Evolutionary conservation across 2,888 invertebrate species (phyloP).

Genomic region (Melinaea marsaeus): DNA sequence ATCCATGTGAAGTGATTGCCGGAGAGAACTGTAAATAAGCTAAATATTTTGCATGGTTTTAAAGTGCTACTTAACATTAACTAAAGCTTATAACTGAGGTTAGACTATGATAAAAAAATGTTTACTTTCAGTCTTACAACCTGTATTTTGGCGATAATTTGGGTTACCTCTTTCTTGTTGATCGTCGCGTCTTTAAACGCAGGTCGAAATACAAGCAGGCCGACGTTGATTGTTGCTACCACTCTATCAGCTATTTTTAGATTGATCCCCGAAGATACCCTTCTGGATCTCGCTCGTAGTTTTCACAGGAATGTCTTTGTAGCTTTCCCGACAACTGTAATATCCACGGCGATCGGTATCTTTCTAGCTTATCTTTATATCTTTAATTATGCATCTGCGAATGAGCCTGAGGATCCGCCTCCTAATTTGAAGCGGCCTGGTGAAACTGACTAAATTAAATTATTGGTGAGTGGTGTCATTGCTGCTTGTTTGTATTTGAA

Average conservation of each 20-base stretch:
- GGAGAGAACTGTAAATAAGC: constrained; percentile 44
- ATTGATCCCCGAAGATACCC: not conserved
- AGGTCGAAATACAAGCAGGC: not conserved
- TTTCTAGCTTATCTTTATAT: not conserved
- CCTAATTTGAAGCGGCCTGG: not conserved
- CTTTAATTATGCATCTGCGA: not conserved
- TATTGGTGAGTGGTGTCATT: not conserved
- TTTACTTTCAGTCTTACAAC: constrained; percentile 7
- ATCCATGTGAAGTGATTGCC: constrained; percentile 40
- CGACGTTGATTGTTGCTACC: not conserved
- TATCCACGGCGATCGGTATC: not conserved
- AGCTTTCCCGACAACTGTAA: not conserved
- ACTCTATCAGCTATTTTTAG: not conserved
- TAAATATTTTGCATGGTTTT: constrained; percentile 43
- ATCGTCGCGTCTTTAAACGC: not conserved
- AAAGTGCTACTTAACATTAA: constrained; percentile 19
- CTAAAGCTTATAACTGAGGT: constrained; percentile 11
- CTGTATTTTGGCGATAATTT: constrained; percentile 6
- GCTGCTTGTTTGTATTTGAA: not conserved
- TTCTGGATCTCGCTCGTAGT: not conserved
- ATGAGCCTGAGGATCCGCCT: not conserved
- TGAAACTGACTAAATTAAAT: constrained; percentile 1
- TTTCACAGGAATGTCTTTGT: not conserved
- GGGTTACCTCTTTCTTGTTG: not conserved
- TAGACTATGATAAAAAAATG: constrained; percentile 13